Evolutionary conservation across 2,888 invertebrate genomes (phyloP), one percentile per base, ranked within the genome.

Genomic region (Apotomis capreana): DNA sequence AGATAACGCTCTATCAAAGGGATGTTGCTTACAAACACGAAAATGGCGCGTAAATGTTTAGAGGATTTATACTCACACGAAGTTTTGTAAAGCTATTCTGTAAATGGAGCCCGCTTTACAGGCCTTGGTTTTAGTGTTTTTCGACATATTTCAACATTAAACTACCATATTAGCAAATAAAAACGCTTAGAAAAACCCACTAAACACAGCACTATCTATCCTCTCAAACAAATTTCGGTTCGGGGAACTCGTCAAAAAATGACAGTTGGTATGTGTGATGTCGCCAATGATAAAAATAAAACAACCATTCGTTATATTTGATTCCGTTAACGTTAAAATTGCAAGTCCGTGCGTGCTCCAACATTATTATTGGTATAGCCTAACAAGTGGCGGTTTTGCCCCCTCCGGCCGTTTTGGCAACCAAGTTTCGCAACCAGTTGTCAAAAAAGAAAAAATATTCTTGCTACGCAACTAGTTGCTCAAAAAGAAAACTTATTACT

Each of bases 81-180:
- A 95, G 83, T 95, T 94, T 85, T 89, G 90, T 37, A 95, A 90
- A 26, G 93, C 89, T 75, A 95, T 93, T 80, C 94, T 90, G 78
- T 93, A 87, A 74, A 95, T 94, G 72, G 90, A 88, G 59, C 95
- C 95, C 44, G 94, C 83, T 78, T 81, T 83, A 51, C 82, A 71
- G 70, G 83, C 86, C 55, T 82, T 79, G 4, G 77, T 83, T 73
- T 90, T 91, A 10, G 80, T 72, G 49, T 88, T 76, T 79, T 83
- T 83, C 52, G 90, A 87, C 92, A 92, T 92, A 76, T 74, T 87
- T 51, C 68, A 63, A 44, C 59, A 13, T 62, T 63, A 37, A 12
- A 59, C 13, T 55, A 40, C 5, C 69, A 70, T 70, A 67, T 44
- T 65, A 65, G n/a, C n/a, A n/a, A 69, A 8, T 64, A 36, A 61